phyloP scores from a whole-genome alignment of 92 coral and sea anemone species.

The Bergia sp. region DNA sequence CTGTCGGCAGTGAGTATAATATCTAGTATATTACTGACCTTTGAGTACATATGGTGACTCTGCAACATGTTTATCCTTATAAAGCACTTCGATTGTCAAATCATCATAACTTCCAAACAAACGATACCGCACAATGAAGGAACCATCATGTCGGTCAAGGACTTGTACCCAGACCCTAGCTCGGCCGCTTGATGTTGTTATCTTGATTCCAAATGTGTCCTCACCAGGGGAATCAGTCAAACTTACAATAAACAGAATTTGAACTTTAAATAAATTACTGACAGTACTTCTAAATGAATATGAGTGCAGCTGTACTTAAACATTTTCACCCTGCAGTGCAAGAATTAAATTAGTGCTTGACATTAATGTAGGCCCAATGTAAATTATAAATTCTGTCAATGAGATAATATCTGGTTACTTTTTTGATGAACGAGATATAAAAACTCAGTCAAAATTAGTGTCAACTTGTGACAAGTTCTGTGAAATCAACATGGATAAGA shows the following conservation, averaged over 20 bases:
- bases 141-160: slow-evolving; percentile 94
- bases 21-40: slow-evolving; percentile 51
- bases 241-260: slow-evolving; percentile 51
- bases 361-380: no score
- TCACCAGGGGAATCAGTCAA: slow-evolving; percentile 93
- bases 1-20: no score
- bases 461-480: no score
- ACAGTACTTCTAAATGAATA: neutral
- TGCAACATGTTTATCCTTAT: slow-evolving; percentile 84
- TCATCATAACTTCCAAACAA: slow-evolving; percentile 85
- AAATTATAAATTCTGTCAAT: no score
- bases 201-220: slow-evolving; percentile 76
- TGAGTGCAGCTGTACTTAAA: neutral
- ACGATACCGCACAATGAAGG: slow-evolving; percentile 90
- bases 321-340: neutral
- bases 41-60: slow-evolving; percentile 82
- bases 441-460: no score
- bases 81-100: slow-evolving; percentile 71
- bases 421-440: no score
- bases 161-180: slow-evolving; percentile 91
- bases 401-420: no score
- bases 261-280: neutral
- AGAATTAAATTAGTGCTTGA: no score
- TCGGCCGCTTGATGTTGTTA: slow-evolving; percentile 71
- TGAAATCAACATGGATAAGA: no score